Evolutionary conservation across 1,140 invertebrate species (phyloP).

Genomic region (Dendroctonus valens): DNA sequence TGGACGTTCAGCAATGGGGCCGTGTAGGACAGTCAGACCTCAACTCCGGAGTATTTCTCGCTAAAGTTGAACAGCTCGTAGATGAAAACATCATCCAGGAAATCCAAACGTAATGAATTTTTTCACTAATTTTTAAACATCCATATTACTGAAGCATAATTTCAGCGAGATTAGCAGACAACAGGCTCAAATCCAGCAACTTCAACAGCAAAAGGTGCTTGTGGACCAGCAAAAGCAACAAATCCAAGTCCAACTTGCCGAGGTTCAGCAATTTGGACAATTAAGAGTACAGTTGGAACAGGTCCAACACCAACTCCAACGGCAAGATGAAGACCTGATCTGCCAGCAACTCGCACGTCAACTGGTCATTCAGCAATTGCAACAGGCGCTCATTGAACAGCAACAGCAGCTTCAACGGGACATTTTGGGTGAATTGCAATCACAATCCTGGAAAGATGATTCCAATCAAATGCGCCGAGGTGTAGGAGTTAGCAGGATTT

Average conservation of each 20-base stretch:
- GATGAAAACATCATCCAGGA: slow-evolving; percentile 14
- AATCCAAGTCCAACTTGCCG: slow-evolving; percentile 1
- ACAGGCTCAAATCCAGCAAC: slow-evolving; percentile 4
- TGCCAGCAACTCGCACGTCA: neutral
- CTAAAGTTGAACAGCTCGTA: slow-evolving; percentile 12
- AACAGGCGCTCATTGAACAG: slow-evolving; percentile 9
- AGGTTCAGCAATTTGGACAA: neutral
- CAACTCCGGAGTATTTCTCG: neutral
- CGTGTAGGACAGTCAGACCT: neutral
- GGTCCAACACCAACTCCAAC: neutral
- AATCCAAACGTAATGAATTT: slow-evolving; percentile 7
- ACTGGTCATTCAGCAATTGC: slow-evolving; percentile 16
- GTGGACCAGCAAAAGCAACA: slow-evolving; percentile 10
- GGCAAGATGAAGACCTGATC: slow-evolving; percentile 7
- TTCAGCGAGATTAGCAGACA: slow-evolving; percentile 12
- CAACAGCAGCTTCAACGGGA: neutral
- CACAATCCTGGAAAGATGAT: too few species aligned
- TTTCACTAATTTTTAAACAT: neutral
- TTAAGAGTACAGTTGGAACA: slow-evolving; percentile 1
- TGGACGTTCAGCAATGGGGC: neutral
- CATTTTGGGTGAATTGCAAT: too few species aligned
- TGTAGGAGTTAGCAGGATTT: too few species aligned
- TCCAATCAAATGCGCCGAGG: too few species aligned
- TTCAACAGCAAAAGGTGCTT: slow-evolving; percentile 6
- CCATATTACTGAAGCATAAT: neutral